Conservation (phyloP, 53 echinoderm and acorn worm species). For the Temnopleurus reevesii region DNA sequence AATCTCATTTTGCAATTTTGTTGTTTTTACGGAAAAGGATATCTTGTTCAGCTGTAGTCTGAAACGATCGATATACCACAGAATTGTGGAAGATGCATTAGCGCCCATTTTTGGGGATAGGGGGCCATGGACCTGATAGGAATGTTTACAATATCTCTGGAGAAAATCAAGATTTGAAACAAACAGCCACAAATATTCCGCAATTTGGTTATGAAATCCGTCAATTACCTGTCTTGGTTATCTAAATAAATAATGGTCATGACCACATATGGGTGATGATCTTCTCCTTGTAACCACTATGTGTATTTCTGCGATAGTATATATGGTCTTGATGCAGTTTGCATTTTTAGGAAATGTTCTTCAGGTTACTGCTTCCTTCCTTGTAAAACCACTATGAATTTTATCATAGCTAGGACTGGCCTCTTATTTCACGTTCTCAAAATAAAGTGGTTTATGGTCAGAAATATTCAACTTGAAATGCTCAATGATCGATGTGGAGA, state of each 20-base stretch:
- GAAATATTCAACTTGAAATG: too few species aligned
- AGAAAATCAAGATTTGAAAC: neutral
- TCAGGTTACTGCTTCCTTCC: slow-evolving; percentile 17
- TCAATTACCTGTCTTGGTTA: neutral
- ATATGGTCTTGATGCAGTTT: neutral
- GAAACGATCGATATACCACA: too few species aligned
- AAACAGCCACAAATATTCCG: neutral
- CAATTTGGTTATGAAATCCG: neutral
- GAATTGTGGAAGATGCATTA: too few species aligned
- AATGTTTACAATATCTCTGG: neutral
- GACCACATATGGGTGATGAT: neutral
- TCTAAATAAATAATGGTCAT: neutral
- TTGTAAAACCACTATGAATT: neutral
- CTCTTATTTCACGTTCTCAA: neutral
- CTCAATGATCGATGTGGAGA: too few species aligned
- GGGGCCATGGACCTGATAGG: neutral
- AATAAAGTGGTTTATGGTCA: neutral
- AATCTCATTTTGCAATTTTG: too few species aligned
- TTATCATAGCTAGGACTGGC: neutral
- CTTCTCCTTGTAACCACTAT: neutral
- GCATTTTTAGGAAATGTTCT: slow-evolving; percentile 17
- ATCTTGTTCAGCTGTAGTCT: too few species aligned
- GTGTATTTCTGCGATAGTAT: too few species aligned
- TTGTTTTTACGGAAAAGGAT: too few species aligned
- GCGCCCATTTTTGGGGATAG: too few species aligned